Conservation (phyloP, 2,113 vertebrate species). For the Periophthalmus modestus region DNA sequence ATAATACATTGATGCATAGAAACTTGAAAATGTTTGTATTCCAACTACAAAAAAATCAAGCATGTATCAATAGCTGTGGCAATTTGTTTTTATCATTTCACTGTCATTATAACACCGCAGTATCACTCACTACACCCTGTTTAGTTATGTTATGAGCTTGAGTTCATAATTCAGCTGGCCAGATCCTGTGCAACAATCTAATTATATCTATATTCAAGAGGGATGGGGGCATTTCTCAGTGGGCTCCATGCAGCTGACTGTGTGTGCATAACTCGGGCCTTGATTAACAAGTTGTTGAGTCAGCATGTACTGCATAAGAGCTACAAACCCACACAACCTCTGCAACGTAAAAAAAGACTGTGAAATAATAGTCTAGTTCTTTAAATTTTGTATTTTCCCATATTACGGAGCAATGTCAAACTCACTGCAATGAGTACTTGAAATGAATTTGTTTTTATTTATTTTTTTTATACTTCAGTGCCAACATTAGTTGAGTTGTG, state of each 20-base stretch:
- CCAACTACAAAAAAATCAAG: neutral
- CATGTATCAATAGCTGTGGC: neutral
- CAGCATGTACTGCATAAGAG: slow-evolving; percentile 64
- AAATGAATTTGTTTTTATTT: neutral
- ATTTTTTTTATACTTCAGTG: neutral
- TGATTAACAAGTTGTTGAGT: slow-evolving; percentile 77
- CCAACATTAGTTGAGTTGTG: neutral
- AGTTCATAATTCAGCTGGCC: slow-evolving; percentile 64
- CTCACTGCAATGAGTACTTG: neutral
- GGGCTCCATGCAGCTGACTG: slow-evolving; percentile 67
- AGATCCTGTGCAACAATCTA: slow-evolving; percentile 72
- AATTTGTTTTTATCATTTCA: neutral
- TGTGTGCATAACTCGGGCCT: slow-evolving; percentile 68
- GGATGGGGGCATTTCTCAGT: slow-evolving; percentile 66
- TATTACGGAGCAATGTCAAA: neutral
- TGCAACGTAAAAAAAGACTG: slow-evolving; percentile 40
- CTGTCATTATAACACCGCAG: slow-evolving; percentile 5
- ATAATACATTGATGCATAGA: neutral
- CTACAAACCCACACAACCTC: slow-evolving; percentile 55
- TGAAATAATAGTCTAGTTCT: slow-evolving; percentile 35
- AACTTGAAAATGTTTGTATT: slow-evolving; percentile 35
- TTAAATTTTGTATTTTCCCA: neutral
- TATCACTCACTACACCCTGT: slow-evolving; percentile 29
- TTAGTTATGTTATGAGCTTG: slow-evolving; percentile 39
- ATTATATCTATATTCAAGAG: slow-evolving; percentile 75